phyloP scores from a whole-genome alignment of 2,797 vertebrate species.

The Leptodon cayanensis region DNA sequence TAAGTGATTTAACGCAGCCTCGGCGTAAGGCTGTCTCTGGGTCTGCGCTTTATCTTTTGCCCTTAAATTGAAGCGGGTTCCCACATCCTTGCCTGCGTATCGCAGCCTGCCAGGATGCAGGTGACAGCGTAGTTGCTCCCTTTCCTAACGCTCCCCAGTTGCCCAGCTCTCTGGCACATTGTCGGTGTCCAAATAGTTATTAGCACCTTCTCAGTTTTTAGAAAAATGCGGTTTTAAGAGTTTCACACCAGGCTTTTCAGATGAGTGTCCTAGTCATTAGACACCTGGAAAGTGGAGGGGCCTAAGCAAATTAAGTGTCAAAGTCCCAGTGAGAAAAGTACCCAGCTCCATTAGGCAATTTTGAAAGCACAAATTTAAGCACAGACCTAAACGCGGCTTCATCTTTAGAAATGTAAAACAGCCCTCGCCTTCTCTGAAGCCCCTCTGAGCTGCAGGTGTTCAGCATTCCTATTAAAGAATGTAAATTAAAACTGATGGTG shows the following conservation, averaged over 20 bases:
- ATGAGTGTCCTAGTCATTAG: neutral
- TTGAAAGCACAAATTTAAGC: neutral
- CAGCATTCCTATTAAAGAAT: neutral
- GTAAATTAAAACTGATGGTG: neutral
- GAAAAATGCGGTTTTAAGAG: neutral
- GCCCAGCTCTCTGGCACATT: neutral
- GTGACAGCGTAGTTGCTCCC: accelerated
- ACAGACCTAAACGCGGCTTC: neutral
- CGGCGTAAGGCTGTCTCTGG: neutral
- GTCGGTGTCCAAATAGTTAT: neutral
- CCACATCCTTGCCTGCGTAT: neutral
- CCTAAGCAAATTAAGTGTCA: neutral
- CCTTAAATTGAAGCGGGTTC: neutral
- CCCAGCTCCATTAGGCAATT: neutral
- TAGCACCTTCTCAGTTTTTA: neutral
- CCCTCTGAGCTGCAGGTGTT: neutral
- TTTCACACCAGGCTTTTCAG: neutral
- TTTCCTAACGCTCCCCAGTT: accelerated
- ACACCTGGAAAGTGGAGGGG: neutral
- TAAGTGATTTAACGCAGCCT: neutral
- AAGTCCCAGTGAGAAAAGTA: neutral
- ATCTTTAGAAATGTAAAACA: neutral
- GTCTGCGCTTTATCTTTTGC: neutral
- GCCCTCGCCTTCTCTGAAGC: neutral
- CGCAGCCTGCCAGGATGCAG: neutral